Evolutionary conservation across 2,888 invertebrate species (phyloP), one percentile per base, ranked within the genome.

Genomic region (Troides aeacus): DNA sequence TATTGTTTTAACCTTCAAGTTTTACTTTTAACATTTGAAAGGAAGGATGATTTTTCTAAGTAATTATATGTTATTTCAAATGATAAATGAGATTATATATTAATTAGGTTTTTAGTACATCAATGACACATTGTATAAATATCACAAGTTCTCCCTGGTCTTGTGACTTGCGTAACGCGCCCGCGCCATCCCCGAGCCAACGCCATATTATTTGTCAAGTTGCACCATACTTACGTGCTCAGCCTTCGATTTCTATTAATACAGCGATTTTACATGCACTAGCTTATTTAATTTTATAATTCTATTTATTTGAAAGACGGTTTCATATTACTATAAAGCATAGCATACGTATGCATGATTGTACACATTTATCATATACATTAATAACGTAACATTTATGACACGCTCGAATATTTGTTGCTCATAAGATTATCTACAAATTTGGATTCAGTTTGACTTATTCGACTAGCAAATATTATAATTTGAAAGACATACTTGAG

Each of bases 161-260:
- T 57, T 61, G 64, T 69, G 65, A 62, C 57, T 69, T 62, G 30
- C 62, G 17, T 61, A 65, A 65, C 15, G 46, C 12, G 15, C 46
- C 46, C n/a, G 36, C 17, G 12, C 30, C 65, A 58, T 69, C 69
- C 42, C n/a, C 58, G 30, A 58, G 64, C 66, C 50, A 59, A 66
- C 62, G 18, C 30, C 50, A 46, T 24, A 56, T 61, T 36, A 10
- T 62, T 69, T 42, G 59, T 62, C 23, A 30, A 23, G 58, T 70
- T 66, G 62, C 53, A 39, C 18, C 58, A 66, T 53, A 66, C 58
- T 62, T 66, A 66, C 46, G 62, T 66, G 53, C 57, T 62, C 58
- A 62, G 50, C 66, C 59, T 62, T 62, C 15, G 53, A 62, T 66
- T 66, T 66, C 50, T 62, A 58, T 62, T 46, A 69, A 68, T 62